Evolutionary conservation across 2,113 vertebrate genomes (phyloP), one percentile per base, ranked within the genome.

Genomic region (Tupaia chinensis): DNA sequence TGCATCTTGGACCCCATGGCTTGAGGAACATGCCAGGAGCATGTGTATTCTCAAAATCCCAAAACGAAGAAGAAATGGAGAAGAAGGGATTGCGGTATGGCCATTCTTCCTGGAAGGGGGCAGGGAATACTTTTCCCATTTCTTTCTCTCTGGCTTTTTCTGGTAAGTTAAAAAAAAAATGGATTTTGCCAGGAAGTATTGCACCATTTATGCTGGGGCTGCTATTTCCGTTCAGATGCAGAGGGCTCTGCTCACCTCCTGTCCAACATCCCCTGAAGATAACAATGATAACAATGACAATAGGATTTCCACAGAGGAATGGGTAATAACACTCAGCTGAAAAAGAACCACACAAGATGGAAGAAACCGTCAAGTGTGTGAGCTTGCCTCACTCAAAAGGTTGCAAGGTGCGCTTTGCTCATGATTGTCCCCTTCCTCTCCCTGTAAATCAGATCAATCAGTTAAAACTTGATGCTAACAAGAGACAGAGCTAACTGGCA

Each of bases 261-360:
- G 32, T 29, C 0, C 73, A 86, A 60, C 74, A 9, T 14, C 79
- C 74, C 68, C 72, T 3, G 53, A 70, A 89, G 60, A 86, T 44
- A 90, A 22, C 20, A 65, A 22, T 29, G 12, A n/a, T 44, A 90
- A 22, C 20, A 65, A 22, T 29, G 12, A n/a, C 8, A 32, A 29
- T 23, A 82, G 44, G 3, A 83, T 83, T 90, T 73, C 63, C 60
- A 63, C 32, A 80, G 56, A 80, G 34, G 96, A 95, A 44, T 53
- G 63, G 32, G 32, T 74, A 54, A 78, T 17, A 1, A 29, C 54
- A 82, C n/a, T 92, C 82, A 60, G 13, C 17, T 92, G 65, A 15
- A 34, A 60, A 94, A 89, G 13, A 5, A 17, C 74, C 34, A 58
- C 19, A 3, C 56, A 3, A 44, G 7, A 25, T 5, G 17, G 53